Evolutionary conservation across 2,113 vertebrate species (phyloP).

Genomic region (Onychostruthus taczanowskii): DNA sequence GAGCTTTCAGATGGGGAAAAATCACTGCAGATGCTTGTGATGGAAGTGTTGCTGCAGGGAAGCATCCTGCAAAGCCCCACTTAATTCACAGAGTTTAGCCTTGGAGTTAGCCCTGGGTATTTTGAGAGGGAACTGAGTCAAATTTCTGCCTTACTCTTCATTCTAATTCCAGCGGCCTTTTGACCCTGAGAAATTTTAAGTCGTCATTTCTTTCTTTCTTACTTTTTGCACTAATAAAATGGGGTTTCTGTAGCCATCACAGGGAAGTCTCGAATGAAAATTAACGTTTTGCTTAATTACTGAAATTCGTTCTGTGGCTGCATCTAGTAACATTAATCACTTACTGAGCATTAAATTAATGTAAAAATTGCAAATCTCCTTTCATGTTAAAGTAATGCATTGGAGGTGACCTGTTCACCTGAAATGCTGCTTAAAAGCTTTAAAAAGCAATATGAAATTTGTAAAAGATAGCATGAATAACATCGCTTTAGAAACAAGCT

Average conservation of each 20-base stretch:
- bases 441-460: neutral
- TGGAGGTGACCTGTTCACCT: neutral
- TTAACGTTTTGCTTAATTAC: neutral
- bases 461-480: neutral
- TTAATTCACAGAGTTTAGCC: neutral
- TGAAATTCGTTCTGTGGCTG: neutral
- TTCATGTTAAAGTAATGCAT: neutral
- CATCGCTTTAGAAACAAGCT: neutral
- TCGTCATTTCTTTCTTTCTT: neutral
- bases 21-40: neutral
- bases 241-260: neutral
- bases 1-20: neutral
- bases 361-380: neutral
- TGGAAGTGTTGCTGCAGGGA: neutral
- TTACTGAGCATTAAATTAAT: neutral
- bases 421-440: slow-evolving; percentile 1
- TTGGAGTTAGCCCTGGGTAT: neutral
- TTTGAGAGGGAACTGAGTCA: neutral
- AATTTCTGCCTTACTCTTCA: neutral
- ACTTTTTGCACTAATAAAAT: neutral
- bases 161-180: neutral
- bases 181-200: neutral
- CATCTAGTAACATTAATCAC: neutral
- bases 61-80: neutral
- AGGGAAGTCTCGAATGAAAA: neutral